Percentiles rank a stretch among this genome's conserved stretches.
phyloP scores from a whole-genome alignment of 2,888 invertebrate species.

The Neria commutata region DNA sequence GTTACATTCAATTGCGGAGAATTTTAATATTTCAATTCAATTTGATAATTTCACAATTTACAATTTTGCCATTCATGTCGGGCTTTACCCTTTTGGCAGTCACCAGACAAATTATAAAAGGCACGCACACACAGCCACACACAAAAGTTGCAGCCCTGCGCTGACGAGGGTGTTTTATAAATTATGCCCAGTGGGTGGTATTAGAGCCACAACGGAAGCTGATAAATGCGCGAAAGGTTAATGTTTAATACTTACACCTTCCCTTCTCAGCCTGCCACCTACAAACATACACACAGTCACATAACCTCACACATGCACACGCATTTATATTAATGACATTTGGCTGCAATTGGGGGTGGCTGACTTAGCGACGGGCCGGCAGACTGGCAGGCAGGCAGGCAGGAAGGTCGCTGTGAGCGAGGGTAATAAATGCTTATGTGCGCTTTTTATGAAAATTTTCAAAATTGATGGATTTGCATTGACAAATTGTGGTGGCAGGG shows the following conservation, averaged over 20 bases:
- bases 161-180: neutral
- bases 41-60: conserved; percentile 38
- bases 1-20: neutral
- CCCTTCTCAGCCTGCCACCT: neutral
- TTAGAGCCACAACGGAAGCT: conserved; percentile 36
- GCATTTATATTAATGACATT: conserved; percentile 6
- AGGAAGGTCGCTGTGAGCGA: neutral
- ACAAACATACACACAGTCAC: conserved; percentile 12
- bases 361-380: neutral
- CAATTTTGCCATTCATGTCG: neutral
- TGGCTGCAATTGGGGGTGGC: conserved; percentile 10
- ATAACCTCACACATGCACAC: conserved; percentile 4
- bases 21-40: conserved; percentile 29
- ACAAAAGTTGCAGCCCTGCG: neutral
- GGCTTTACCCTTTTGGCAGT: conserved; percentile 25
- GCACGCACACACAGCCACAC: conserved; percentile 2
- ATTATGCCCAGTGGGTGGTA: conserved; percentile 10
- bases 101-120: conserved; percentile 9
- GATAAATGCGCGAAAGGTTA: conserved; percentile 48
- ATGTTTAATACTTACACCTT: conserved; percentile 36
- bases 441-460: conserved; percentile 34
- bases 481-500: conserved; percentile 37
- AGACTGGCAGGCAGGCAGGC: conserved; percentile 2
- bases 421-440: conserved; percentile 6
- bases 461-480: conserved; percentile 46